Percentiles rank a stretch among this genome's conserved stretches.
Evolutionary conservation across 2,113 vertebrate genomes (phyloP).

Genomic region (Chloebia gouldiae): DNA sequence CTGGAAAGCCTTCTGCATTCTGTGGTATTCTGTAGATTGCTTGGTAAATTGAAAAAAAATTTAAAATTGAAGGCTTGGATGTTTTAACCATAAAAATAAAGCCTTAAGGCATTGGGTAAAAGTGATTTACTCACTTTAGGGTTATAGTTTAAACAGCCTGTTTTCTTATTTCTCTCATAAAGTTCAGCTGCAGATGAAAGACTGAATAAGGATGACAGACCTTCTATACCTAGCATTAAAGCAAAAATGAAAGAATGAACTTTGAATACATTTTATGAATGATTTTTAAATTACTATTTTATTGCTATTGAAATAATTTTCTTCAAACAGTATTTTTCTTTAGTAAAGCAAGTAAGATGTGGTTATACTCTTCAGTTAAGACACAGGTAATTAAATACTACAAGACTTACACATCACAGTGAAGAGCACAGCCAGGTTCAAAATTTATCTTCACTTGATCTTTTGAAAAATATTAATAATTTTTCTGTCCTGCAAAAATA

Average conservation of each 20-base stretch:
- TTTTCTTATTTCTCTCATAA: background rate
- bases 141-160: background rate
- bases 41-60: background rate
- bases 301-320: background rate
- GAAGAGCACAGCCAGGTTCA: background rate
- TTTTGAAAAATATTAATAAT: background rate
- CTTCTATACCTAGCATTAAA: background rate
- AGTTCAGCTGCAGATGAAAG: background rate
- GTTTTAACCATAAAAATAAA: background rate
- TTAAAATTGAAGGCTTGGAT: background rate
- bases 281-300: background rate
- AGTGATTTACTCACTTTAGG: background rate
- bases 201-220: background rate
- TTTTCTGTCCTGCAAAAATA: background rate
- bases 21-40: background rate
- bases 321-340: background rate
- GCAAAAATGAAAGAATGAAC: background rate
- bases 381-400: background rate
- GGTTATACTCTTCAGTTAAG: background rate
- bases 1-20: background rate
- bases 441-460: background rate
- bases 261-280: background rate
- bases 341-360: background rate
- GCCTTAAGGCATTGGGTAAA: background rate
- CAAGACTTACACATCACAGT: background rate